A percentile compares a stretch with the other conserved stretches of the same genome.
These are phyloP conservation scores for Epinephelus cyanopodus DNA, from an alignment of 2,113 vertebrate species.

Conservation along the genomic window DNA sequence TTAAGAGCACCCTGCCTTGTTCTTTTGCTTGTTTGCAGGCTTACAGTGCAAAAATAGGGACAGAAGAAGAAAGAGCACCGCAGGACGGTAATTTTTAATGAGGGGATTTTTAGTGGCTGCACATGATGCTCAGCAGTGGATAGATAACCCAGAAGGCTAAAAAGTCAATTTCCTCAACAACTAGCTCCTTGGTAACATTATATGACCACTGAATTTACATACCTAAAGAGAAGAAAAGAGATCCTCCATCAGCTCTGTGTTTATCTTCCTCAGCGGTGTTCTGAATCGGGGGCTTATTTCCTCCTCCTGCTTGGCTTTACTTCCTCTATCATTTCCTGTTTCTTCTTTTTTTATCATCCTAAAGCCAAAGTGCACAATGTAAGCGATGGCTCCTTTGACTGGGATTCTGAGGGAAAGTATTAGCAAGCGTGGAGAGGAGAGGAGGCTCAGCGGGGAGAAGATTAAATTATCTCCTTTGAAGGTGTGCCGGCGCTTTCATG, in stretches of 20 bases:
- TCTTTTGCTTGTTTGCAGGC: slow-evolving; percentile 63
- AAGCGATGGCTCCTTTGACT: slow-evolving; percentile 65
- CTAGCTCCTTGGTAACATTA: slow-evolving; percentile 7
- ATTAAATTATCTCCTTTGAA: slow-evolving; percentile 82
- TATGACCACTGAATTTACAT: slow-evolving; percentile 55
- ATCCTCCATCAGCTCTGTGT: slow-evolving; percentile 49
- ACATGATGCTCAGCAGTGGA: slow-evolving; percentile 20
- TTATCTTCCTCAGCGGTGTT: slow-evolving; percentile 58
- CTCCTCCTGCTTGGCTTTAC: slow-evolving; percentile 45
- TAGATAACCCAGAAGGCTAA: slow-evolving; percentile 46
- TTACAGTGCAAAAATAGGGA: slow-evolving; percentile 34
- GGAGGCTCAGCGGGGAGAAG: slow-evolving; percentile 69
- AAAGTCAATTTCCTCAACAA: slow-evolving; percentile 43
- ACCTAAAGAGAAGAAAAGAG: slow-evolving; percentile 46
- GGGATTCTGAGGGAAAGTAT: slow-evolving; percentile 67
- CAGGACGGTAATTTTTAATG: slow-evolving; percentile 61
- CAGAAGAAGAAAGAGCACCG: slow-evolving; percentile 20
- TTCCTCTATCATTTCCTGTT: slow-evolving; percentile 63
- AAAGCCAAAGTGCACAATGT: slow-evolving; percentile 65
- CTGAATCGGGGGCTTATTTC: slow-evolving; percentile 63
- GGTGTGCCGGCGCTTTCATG: slow-evolving; percentile 73
- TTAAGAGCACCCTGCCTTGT: slow-evolving; percentile 56
- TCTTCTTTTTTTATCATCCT: slow-evolving; percentile 56
- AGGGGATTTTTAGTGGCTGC: slow-evolving; percentile 38
- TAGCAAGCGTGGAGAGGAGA: slow-evolving; percentile 56